Conservation (phyloP, 2,797 vertebrate genomes). For the Lagocephalus sceleratus region DNA sequence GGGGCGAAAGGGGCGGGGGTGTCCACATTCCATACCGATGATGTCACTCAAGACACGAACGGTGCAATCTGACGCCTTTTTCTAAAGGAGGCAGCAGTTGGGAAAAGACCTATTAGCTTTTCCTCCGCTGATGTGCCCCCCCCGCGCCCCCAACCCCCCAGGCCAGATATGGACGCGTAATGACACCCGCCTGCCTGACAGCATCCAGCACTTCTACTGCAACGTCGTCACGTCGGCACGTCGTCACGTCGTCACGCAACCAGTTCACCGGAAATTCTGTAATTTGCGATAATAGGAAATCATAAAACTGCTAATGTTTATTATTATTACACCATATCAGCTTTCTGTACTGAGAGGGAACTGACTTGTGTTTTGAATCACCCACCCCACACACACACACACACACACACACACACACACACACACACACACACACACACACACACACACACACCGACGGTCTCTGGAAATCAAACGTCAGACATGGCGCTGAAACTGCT, state of each 20-base stretch:
- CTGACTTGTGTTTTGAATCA: too few species aligned
- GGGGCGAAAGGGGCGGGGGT: too few species aligned
- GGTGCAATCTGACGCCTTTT: conserved; percentile 1
- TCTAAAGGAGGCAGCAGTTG: not conserved
- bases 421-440: too few species aligned
- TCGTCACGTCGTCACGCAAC: too few species aligned
- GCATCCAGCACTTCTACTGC: not conserved
- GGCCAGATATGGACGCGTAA: not conserved
- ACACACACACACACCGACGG: too few species aligned
- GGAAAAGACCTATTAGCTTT: not conserved
- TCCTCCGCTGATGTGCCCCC: not conserved
- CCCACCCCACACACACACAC: too few species aligned
- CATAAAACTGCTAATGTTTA: conserved; percentile 6
- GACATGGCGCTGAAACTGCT: not conserved
- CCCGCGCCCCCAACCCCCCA: too few species aligned
- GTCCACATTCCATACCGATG: conserved; percentile 22
- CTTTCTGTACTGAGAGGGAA: too few species aligned
- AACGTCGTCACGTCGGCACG: too few species aligned
- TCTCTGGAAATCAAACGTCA: not conserved
- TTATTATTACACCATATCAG: not conserved
- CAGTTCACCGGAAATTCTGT: too few species aligned
- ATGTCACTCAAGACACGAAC: conserved; percentile 28
- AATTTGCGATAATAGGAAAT: conserved; percentile 5
- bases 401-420: too few species aligned
- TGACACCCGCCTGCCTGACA: not conserved